These are phyloP conservation scores for Indicator maculatus DNA, from an alignment of 2,113 vertebrate species.

Conservation along the genomic window DNA sequence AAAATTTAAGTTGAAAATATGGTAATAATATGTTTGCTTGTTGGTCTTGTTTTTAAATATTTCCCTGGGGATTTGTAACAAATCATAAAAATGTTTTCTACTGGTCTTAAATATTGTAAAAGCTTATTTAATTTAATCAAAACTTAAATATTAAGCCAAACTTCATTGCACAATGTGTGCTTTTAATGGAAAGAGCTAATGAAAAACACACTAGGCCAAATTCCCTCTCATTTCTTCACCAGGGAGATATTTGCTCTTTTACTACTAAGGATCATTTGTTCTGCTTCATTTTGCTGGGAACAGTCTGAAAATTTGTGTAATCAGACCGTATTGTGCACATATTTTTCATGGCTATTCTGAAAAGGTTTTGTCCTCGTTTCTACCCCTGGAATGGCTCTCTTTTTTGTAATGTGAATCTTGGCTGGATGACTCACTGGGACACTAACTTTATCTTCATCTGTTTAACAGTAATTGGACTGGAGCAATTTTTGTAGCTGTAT, in stretches of 20 bases:
- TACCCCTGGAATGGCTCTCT: slow-evolving; percentile 42
- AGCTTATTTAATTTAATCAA: slow-evolving; percentile 59
- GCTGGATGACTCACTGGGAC: slow-evolving; percentile 57
- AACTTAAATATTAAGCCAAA: slow-evolving; percentile 57
- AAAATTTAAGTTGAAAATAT: slow-evolving; percentile 29
- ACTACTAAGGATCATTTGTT: slow-evolving; percentile 28
- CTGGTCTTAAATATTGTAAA: slow-evolving; percentile 62
- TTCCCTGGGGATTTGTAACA: slow-evolving; percentile 42
- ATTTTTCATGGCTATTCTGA: slow-evolving; percentile 60
- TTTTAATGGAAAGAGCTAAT: slow-evolving; percentile 54
- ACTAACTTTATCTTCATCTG: slow-evolving; percentile 71
- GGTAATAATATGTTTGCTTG: slow-evolving; percentile 22
- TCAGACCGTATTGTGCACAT: slow-evolving; percentile 28
- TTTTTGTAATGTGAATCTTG: slow-evolving; percentile 59
- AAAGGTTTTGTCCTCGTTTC: slow-evolving; percentile 54
- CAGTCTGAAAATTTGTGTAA: slow-evolving; percentile 39
- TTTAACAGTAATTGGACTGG: slow-evolving; percentile 66
- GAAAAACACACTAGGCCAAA: slow-evolving; percentile 42
- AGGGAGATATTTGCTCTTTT: slow-evolving; percentile 24
- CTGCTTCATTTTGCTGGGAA: slow-evolving; percentile 53
- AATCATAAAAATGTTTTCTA: slow-evolving; percentile 58
- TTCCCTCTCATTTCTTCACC: slow-evolving; percentile 31
- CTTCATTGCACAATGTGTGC: slow-evolving; percentile 43
- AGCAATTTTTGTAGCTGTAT: slow-evolving; percentile 43
- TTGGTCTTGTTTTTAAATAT: slow-evolving; percentile 32